Base-by-base conservation (phyloP, 2,797 vertebrate genomes). In the Enteromius thamalakanensis region DNA sequence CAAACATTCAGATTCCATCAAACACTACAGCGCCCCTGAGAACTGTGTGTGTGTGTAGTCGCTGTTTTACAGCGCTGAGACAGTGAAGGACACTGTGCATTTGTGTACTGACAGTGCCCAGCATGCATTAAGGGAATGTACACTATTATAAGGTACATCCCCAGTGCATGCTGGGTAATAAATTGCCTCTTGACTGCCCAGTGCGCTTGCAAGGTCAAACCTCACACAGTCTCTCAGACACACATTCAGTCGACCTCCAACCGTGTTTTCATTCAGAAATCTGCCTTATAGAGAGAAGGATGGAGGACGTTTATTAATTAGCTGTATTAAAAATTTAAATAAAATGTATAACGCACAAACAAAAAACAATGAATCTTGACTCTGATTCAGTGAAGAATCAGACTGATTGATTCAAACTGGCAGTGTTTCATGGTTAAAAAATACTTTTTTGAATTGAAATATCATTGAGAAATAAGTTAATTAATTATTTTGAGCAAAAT, bases 121-220 rank as follows among this genome's bases (percentile, higher is more conserved):
- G 42, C 76, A 19, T 79, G 45, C 34, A 49, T 7, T 53, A 7
- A 37, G 62, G 7, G 26, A 67, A 51, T 53, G 62, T 19, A 23
- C 49, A 37, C n/a, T 14, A 68, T n/a, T 64, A 64, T 4, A 51
- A 26, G 21, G 6, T 53, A 23, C 45, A 53, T 53, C 17, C 3
- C 32, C 15, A 53, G 15, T 68, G 77, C 77, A 68, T 79, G 47
- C 49, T 40, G 45, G 67, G 72, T 82, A 47, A 69, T 81, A 40
- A 49, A 76, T 65, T 40, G 37, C n/a, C 9, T 34, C 34, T 85
- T 69, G 77, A 23, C 64, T 76, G n/a, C 23, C n/a, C 51, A 69
- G 51, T 29, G 11, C 68, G 58, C 12, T 12, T 55, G 47, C 79
- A 65, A 75, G 71, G 62, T 55, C 60, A 84, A 40, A 6, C 12